These are phyloP conservation scores for Orthosia incerta DNA, from an alignment of 2,888 invertebrate species.

Conservation along the genomic window DNA sequence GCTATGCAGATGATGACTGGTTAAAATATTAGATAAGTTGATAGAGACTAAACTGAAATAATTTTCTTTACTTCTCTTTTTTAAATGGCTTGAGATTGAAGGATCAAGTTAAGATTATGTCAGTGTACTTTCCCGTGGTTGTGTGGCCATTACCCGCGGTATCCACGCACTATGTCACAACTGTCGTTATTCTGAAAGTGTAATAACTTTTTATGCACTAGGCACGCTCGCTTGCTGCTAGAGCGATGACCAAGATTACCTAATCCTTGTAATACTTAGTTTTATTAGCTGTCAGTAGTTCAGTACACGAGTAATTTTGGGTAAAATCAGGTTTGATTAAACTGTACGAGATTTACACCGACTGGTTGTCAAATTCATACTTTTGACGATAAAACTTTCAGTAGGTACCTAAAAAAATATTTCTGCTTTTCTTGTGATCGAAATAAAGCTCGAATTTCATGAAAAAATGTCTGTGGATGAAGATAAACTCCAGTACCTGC, in stretches of 20 bases:
- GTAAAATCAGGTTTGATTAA: neutral
- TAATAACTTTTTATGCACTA: conserved; percentile 30
- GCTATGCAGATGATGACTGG: too few species aligned
- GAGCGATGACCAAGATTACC: conserved; percentile 11
- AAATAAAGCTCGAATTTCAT: too few species aligned
- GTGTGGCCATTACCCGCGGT: neutral
- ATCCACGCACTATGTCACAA: conserved; percentile 8
- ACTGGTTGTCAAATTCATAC: too few species aligned
- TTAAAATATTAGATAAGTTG: too few species aligned
- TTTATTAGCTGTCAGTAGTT: neutral
- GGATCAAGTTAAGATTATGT: conserved; percentile 8
- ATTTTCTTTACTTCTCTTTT: conserved; percentile 2
- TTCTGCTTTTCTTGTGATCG: too few species aligned
- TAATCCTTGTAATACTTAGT: conserved; percentile 19
- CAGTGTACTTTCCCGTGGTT: conserved; percentile 1
- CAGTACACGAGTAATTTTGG: neutral
- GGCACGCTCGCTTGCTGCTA: conserved; percentile 5
- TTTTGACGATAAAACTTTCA: too few species aligned
- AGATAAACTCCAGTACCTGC: too few species aligned
- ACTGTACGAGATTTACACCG: neutral
- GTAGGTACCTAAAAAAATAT: too few species aligned
- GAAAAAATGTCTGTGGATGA: too few species aligned
- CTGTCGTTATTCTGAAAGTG: conserved; percentile 24
- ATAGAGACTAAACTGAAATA: neutral
- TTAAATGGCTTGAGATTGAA: neutral